Evolutionary conservation across 2,113 vertebrate species (phyloP).

Genomic region (Meles meles): DNA sequence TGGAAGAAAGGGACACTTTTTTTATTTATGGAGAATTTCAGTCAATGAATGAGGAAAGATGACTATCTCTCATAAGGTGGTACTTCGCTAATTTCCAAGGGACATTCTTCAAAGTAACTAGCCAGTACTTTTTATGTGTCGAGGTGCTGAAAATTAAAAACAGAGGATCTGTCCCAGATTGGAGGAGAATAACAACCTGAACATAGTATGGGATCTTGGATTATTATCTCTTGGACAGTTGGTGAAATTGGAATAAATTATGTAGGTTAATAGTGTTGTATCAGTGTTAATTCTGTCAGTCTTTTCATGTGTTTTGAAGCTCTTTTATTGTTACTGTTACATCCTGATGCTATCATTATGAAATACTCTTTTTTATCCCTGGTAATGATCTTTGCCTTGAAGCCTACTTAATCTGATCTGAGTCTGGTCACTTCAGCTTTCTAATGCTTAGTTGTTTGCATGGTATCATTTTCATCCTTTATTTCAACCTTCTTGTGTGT

Average conservation of each 20-base stretch:
- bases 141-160: slow-evolving; percentile 2
- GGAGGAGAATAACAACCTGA: not conserved
- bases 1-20: not conserved
- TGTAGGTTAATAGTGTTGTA: not conserved
- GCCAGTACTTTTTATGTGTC: not conserved
- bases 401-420: not conserved
- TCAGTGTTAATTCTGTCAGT: not conserved
- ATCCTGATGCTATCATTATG: not conserved
- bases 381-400: not conserved
- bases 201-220: not conserved
- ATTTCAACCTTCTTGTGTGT: not conserved
- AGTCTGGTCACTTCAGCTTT: not conserved
- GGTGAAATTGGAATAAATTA: not conserved
- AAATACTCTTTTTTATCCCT: not conserved
- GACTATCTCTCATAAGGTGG: not conserved
- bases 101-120: not conserved
- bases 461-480: not conserved
- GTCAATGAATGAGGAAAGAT: not conserved
- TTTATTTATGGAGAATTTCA: not conserved
- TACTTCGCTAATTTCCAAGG: not conserved
- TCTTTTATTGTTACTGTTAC: not conserved
- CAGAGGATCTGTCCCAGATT: not conserved
- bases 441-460: not conserved
- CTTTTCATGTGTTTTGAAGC: not conserved
- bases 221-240: not conserved